Evolutionary conservation across 2,797 vertebrate genomes (phyloP).

Genomic region (Parotocinclus haroldoi): DNA sequence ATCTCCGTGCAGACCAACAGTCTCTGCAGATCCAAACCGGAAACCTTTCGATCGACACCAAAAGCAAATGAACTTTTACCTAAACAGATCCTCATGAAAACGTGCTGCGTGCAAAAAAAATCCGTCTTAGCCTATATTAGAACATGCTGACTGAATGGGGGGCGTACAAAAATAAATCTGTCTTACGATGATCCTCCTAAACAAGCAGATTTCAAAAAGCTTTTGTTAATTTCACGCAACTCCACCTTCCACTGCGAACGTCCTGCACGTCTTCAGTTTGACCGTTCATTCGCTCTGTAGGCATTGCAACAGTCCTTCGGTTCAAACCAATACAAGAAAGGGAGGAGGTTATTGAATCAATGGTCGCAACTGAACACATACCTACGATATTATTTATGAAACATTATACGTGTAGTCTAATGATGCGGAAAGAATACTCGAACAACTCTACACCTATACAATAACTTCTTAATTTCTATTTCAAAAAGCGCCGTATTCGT

Average conservation of each 20-base stretch:
- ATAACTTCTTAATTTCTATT: not conserved
- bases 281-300: slow-evolving; percentile 34
- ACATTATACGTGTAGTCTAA: too few relatives aligned
- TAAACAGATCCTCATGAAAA: slow-evolving; percentile 44
- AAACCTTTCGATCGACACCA: not conserved
- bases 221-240: too few relatives aligned
- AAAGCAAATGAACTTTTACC: slow-evolving; percentile 54
- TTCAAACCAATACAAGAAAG: slow-evolving; percentile 51
- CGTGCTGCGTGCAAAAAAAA: slow-evolving; percentile 49
- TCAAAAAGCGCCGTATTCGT: not conserved
- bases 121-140: slow-evolving; percentile 48
- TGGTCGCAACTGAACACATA: too few relatives aligned
- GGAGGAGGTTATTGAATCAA: not conserved
- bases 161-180: too few relatives aligned
- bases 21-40: slow-evolving; percentile 7
- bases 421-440: too few relatives aligned
- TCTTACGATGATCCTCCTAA: too few relatives aligned
- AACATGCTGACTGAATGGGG: slow-evolving; percentile 34
- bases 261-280: slow-evolving; percentile 42
- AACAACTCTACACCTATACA: too few relatives aligned
- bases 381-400: too few relatives aligned
- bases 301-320: slow-evolving; percentile 67
- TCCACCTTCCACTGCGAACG: not conserved
- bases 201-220: too few relatives aligned
- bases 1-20: slow-evolving; percentile 1